phyloP scores from a whole-genome alignment of 2,797 vertebrate genomes.

The Ctenochaetus hawaiiensis region DNA sequence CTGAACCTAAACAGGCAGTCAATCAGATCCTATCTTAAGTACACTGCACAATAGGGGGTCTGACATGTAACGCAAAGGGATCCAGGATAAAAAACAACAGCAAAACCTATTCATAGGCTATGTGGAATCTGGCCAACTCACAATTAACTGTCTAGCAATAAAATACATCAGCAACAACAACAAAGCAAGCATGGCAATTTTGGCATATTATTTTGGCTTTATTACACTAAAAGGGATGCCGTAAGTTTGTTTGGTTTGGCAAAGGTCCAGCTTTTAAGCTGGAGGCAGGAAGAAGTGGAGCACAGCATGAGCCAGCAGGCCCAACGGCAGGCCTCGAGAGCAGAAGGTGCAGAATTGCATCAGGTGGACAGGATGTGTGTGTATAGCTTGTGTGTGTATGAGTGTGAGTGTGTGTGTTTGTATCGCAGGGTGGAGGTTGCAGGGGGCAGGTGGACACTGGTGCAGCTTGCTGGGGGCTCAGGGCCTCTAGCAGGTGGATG shows the following conservation, averaged over 20 bases:
- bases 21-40: constrained; percentile 47
- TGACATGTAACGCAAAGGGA: constrained; percentile 9
- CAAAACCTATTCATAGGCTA: constrained; percentile 14
- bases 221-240: constrained; percentile 29
- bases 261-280: constrained; percentile 47
- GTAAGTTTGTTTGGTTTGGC: constrained; percentile 62
- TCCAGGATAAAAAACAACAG: constrained; percentile 12
- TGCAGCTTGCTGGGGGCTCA: constrained; percentile 51
- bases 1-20: constrained; percentile 52
- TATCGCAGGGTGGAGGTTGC: constrained; percentile 30
- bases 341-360: constrained; percentile 59
- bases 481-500: constrained; percentile 75
- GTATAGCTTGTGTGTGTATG: constrained; percentile 34
- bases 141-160: constrained; percentile 22
- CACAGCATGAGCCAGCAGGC: constrained; percentile 54
- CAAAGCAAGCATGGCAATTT: constrained; percentile 37
- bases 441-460: constrained; percentile 75
- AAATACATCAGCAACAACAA: constrained; percentile 27
- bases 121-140: constrained; percentile 10
- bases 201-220: constrained; percentile 26
- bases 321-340: constrained; percentile 52
- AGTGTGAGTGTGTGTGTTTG: constrained; percentile 12
- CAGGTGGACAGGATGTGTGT: constrained; percentile 60
- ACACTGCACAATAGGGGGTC: constrained; percentile 33
- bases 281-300: constrained; percentile 53